Base-by-base conservation (phyloP, 92 coral and sea anemone genomes). In the Palythoa grandis region DNA sequence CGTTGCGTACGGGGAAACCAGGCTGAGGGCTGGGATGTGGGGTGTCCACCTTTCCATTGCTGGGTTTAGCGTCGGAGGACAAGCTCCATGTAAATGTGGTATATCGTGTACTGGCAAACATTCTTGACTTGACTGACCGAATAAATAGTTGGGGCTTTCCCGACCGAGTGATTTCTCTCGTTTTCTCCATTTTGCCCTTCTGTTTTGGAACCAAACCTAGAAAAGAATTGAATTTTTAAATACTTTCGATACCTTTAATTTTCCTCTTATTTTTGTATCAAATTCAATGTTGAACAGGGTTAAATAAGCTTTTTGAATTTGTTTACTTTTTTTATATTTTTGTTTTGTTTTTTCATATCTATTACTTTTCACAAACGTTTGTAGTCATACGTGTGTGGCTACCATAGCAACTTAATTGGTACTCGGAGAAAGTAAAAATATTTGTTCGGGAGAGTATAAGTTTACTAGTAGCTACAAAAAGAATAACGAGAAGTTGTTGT, bases 131-230 rank as follows among this genome's bases (percentile, higher is more conserved):
- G 89, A 71, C 47, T 85, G 93, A 40, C 94, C 92, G 65, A 92
- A 94, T 1, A 94, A 61, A 70, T 92, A 94, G 70, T 91, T 91
- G 22, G 99, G 97, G 85, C 99, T 97, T 88, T 97, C 99, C 6
- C 97, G 92, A 20, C 99, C 99, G 77, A 95, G 90, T 65, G 99
- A 95, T 85, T 97, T 95, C 73, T 97, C 99, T 74, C 98, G 90
- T 79, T 97, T 97, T 37, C 99, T 87, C 99, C 99, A 97, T 80
- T 97, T 97, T 54, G 99, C 99, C 82, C 99, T 83, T 76, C 99
- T 90, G 92, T 97, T 97, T 83, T 97, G 99, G 60, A 97, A 97
- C 99, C 99, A 97, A 43, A 97, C 99, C 99, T 97, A 83, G 3
- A 63, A 77, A 24, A 14, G 43, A 61, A 84, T 78, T 48, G 13